A percentile compares a stretch with the other conserved stretches of the same genome.
phyloP scores from a whole-genome alignment of 2,797 vertebrate genomes.

The Linurgus olivaceus region DNA sequence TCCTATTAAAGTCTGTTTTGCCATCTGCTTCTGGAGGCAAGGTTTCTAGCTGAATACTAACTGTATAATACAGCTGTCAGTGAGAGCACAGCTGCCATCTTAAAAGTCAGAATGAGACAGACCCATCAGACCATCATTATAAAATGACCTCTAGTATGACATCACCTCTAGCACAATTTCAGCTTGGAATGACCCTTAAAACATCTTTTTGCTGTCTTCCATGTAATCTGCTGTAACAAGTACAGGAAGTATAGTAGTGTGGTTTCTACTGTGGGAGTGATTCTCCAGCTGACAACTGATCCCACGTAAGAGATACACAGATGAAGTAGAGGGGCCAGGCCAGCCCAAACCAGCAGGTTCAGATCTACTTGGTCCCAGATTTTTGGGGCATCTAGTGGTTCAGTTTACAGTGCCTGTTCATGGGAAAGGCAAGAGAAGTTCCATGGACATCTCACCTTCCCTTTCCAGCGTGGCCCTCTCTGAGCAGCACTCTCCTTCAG shows the following conservation, averaged over 20 bases:
- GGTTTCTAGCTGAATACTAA: not conserved
- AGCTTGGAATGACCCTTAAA: not conserved
- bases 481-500: not conserved
- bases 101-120: not conserved
- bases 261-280: not conserved
- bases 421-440: not conserved
- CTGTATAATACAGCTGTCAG: not conserved
- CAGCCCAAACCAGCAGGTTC: not conserved
- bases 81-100: not conserved
- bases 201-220: not conserved
- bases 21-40: not conserved
- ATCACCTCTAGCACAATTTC: not conserved
- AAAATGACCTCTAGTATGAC: not conserved
- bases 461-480: fast-evolving
- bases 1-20: not conserved
- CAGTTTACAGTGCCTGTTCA: fast-evolving
- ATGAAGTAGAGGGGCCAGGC: not conserved
- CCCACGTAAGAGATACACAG: fast-evolving
- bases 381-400: not conserved
- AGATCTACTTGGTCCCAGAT: not conserved
- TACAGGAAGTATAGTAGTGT: not conserved
- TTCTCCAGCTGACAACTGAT: fast-evolving
- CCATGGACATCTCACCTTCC: not conserved
- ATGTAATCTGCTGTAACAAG: not conserved
- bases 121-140: not conserved